phyloP scores from a whole-genome alignment of 1,140 invertebrate species.

The Himalopsyche phryganea region DNA sequence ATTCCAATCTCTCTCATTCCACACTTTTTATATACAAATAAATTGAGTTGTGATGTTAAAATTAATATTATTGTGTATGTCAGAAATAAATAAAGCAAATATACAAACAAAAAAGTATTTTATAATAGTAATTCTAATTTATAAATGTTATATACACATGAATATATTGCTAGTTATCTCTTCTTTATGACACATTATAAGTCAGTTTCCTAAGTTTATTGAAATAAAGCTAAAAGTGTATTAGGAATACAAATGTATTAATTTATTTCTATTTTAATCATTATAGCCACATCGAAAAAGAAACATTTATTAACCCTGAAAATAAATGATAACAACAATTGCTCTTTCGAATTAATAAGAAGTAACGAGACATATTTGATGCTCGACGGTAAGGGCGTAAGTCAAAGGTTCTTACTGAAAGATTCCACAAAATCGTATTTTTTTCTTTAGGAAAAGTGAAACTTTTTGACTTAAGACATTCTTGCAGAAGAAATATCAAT shows the following conservation, averaged over 20 bases:
- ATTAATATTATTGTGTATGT: neutral
- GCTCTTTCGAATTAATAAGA: too few species aligned
- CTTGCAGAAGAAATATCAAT: too few species aligned
- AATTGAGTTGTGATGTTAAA: slow-evolving; percentile 4
- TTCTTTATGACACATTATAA: slow-evolving; percentile 26
- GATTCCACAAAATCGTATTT: too few species aligned
- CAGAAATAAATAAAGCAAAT: slow-evolving; percentile 24
- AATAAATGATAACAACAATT: neutral
- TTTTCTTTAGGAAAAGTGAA: too few species aligned
- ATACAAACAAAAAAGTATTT: slow-evolving; percentile 8
- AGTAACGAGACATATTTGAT: too few species aligned
- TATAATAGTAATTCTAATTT: slow-evolving; percentile 13
- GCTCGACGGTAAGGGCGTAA: too few species aligned
- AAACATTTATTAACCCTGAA: neutral
- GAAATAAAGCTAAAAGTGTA: slow-evolving; percentile 22
- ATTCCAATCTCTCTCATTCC: neutral
- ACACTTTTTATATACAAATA: slow-evolving; percentile 4
- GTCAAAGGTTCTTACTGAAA: too few species aligned
- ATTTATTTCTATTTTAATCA: slow-evolving; percentile 1
- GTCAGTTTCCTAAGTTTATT: slow-evolving; percentile 23
- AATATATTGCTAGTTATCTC: slow-evolving; percentile 28
- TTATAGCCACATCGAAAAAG: slow-evolving; percentile 13
- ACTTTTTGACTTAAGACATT: too few species aligned
- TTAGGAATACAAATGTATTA: slow-evolving; percentile 20
- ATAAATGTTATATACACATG: slow-evolving; percentile 26